Evolutionary conservation across 2,797 vertebrate species (phyloP).

Genomic region (Phoxinus dragarum): DNA sequence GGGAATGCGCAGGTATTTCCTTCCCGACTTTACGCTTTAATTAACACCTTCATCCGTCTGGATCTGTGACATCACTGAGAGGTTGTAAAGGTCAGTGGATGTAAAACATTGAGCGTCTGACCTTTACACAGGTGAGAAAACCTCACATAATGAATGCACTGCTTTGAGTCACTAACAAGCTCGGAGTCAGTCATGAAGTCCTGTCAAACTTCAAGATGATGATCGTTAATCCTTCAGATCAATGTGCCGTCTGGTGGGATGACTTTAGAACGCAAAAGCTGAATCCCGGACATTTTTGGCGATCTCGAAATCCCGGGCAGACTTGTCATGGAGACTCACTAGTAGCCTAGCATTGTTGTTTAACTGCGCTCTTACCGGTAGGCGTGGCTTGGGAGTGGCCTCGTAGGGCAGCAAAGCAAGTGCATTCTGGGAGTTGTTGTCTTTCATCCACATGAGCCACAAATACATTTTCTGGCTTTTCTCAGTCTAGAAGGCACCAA

Average conservation of each 20-base stretch:
- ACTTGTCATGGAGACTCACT: too few species aligned
- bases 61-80: slow-evolving; percentile 39
- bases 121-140: slow-evolving; percentile 57
- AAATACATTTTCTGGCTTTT: too few species aligned
- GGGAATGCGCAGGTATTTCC: not conserved
- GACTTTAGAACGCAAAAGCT: too few species aligned
- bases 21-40: slow-evolving; percentile 33
- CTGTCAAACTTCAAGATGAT: not conserved
- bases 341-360: too few species aligned
- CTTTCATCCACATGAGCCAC: too few species aligned
- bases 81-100: slow-evolving; percentile 60
- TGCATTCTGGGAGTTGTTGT: too few species aligned
- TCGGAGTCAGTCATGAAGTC: not conserved
- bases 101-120: slow-evolving; percentile 48
- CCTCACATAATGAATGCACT: slow-evolving; percentile 46
- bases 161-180: slow-evolving; percentile 5
- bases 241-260: not conserved
- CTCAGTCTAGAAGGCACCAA: too few species aligned
- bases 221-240: not conserved
- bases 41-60: slow-evolving; percentile 51
- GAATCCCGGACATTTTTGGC: too few species aligned
- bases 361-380: too few species aligned
- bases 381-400: too few species aligned
- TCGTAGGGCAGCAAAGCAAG: too few species aligned
- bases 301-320: too few species aligned